Conservation (phyloP, 2,797 vertebrate species). For the Masticophis lateralis region DNA sequence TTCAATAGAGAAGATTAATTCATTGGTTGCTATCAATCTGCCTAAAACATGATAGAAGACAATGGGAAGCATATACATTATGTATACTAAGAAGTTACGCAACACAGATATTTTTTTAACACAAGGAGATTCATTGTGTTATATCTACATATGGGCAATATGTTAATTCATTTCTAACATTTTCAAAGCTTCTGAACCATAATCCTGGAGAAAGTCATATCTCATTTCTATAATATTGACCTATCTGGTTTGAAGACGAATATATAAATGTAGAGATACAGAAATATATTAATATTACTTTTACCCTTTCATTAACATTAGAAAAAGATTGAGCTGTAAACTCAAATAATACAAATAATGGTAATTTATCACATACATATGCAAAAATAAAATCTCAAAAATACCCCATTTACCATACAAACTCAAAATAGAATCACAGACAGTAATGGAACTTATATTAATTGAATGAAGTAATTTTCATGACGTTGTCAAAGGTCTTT, state of each 20-base stretch:
- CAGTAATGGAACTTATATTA: background rate
- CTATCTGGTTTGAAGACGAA: background rate
- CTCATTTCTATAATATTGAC: background rate
- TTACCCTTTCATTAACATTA: background rate
- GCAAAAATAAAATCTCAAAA: background rate
- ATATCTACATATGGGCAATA: background rate
- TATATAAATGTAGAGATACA: background rate
- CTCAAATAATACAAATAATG: background rate
- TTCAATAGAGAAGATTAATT: background rate
- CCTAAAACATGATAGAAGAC: background rate
- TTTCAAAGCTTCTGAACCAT: background rate
- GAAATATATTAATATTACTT: background rate
- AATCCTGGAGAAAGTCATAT: background rate
- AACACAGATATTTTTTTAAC: background rate
- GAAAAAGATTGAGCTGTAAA: background rate
- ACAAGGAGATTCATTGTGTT: background rate
- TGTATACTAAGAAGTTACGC: background rate
- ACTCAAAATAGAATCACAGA: conserved; percentile 4
- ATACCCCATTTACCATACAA: background rate
- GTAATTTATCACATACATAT: background rate
- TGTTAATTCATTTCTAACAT: background rate
- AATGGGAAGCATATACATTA: background rate
- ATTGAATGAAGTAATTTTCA: conserved; percentile 4
- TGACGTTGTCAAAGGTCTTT: conserved; percentile 15
- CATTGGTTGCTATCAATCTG: background rate